These are phyloP conservation scores for Norana najaformis DNA, from an alignment of 2,888 invertebrate genomes.

Conservation along the genomic window DNA sequence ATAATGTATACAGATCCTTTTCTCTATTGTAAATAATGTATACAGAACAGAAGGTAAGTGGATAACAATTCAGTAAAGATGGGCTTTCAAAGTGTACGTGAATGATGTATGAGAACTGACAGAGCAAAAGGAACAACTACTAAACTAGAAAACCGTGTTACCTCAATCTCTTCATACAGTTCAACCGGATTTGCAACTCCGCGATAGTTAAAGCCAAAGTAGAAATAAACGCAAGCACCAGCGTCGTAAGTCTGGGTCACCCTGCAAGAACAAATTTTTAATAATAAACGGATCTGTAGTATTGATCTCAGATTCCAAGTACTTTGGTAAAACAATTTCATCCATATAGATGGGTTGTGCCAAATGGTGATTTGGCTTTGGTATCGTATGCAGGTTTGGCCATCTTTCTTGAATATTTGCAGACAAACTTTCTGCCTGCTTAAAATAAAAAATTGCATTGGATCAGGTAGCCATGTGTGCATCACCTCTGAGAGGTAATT, in stretches of 20 bases:
- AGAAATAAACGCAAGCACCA: constrained; percentile 93
- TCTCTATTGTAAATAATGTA: too few species aligned
- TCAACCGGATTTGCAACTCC: constrained; percentile 72
- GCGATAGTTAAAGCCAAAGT: constrained; percentile 81
- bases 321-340: neutral
- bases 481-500: neutral
- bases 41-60: neutral
- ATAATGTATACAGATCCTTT: too few species aligned
- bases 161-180: constrained; percentile 84
- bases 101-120: neutral
- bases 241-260: constrained; percentile 98
- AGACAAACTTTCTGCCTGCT: neutral
- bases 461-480: neutral
- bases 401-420: neutral
- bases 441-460: neutral
- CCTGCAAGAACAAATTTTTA: constrained; percentile 48
- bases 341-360: too few species aligned
- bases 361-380: too few species aligned
- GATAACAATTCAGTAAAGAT: neutral
- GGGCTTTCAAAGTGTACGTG: neutral
- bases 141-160: constrained; percentile 43
- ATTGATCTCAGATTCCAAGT: neutral
- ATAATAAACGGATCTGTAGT: neutral
- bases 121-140: neutral
- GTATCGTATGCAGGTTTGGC: neutral